Base-by-base conservation (phyloP, 2,797 vertebrate genomes). In the Hephaestus fuliginosus region DNA sequence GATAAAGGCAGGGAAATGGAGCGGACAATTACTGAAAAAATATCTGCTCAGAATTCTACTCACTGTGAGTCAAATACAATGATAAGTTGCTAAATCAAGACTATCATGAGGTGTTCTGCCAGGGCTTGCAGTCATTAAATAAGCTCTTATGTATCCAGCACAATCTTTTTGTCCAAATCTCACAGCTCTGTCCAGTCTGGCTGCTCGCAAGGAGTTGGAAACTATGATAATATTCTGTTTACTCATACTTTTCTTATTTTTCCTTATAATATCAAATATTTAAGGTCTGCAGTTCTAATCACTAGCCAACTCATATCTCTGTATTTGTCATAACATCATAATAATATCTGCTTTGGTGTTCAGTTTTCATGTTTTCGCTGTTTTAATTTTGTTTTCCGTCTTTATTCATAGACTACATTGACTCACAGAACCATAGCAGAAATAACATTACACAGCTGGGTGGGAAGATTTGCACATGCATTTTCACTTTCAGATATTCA, bases 101-200 rank as follows among this genome's bases (percentile, higher is more conserved):
- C 57, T 8, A 44, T 60, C 39, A 60, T 49, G n/a, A 74, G 49
- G 36, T 67, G 63, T 61, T 68, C 53, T 67, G 67, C 62, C 70
- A 44, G 69, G 44, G 46, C 63, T 68, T 56, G 48, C 62, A 39
- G 63, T 49, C 73, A 68, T 66, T 76, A 73, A 76, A 70, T 63
- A 33, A 41, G 75, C 58, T 66, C 53, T 55, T 43, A 48, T 70
- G 41, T 69, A 76, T 82, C 76, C 73, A 55, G 55, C 51, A 76
- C 53, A 65, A 30, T 78, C 52, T 67, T 39, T 39, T 81, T 80
- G n/a, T 74, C 76, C 66, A 74, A 48, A 72, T 68, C 65, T 80
- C 72, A 61, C 69, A 4, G 66, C 36, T 39, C 36, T 39, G 36
- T 9, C 36, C 36, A 8, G 36, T 39, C 36, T 8, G 30, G 30